Conservation (phyloP, 2,113 vertebrate genomes). For the Eptesicus fuscus region DNA sequence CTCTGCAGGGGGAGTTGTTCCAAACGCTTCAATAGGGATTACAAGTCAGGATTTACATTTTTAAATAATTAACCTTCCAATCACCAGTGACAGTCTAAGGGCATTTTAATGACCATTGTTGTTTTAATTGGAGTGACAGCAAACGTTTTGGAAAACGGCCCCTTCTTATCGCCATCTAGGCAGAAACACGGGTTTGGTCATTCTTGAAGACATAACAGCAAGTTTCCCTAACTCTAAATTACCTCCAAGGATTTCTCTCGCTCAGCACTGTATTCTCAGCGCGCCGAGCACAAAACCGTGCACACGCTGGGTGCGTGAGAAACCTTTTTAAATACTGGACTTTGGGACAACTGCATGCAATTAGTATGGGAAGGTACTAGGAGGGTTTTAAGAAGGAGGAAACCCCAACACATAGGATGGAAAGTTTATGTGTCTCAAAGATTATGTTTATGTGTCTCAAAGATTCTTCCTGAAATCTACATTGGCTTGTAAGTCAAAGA, state of each 20-base stretch:
- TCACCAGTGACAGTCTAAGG: conserved; percentile 46
- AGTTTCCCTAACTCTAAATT: neutral
- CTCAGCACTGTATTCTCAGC: neutral
- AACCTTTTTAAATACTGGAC: neutral
- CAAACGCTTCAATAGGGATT: conserved; percentile 50
- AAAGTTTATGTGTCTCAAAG: no score
- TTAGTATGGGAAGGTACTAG: neutral
- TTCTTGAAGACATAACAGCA: neutral
- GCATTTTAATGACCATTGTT: conserved; percentile 53
- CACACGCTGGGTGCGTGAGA: neutral
- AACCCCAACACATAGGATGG: neutral
- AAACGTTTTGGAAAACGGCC: neutral
- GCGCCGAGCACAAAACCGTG: neutral
- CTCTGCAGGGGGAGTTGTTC: conserved; percentile 41
- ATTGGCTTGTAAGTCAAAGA: conserved; percentile 59
- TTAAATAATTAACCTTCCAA: conserved; percentile 66
- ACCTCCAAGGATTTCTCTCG: neutral
- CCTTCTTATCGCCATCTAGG: conserved; percentile 12
- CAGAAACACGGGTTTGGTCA: neutral
- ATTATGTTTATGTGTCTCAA: conserved; percentile 3
- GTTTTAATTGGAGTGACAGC: conserved; percentile 44
- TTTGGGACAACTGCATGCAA: neutral
- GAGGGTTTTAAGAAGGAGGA: neutral
- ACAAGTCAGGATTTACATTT: conserved; percentile 71
- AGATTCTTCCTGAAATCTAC: conserved; percentile 57